A percentile compares a stretch with the other conserved stretches of the same genome.
These are phyloP conservation scores for Drosophila cognata DNA, from an alignment of 2,888 invertebrate genomes.

Conservation along the genomic window DNA sequence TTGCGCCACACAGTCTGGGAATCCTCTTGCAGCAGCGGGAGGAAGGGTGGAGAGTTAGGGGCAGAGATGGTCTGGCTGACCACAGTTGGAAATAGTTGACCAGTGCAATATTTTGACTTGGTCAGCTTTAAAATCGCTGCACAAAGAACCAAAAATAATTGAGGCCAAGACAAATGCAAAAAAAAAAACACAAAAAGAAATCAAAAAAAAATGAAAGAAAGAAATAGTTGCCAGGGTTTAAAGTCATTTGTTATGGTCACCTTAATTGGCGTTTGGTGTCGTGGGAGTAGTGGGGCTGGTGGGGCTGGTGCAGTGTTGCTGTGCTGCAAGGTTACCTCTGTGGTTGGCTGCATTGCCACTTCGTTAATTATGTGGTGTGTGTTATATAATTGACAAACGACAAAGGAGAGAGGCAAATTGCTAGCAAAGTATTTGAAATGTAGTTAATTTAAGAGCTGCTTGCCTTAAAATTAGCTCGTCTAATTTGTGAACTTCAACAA, in stretches of 20 bases:
- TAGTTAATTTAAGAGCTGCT: not conserved
- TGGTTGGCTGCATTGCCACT: constrained; percentile 5
- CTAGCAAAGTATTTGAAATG: not conserved
- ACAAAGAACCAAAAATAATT: constrained; percentile 22
- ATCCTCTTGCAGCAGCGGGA: not conserved
- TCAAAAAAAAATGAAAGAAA: constrained; percentile 1
- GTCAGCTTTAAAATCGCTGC: constrained; percentile 60
- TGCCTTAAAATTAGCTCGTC: not conserved
- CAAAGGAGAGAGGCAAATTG: not conserved
- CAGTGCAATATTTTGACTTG: constrained; percentile 75
- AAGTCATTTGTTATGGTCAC: constrained; percentile 50
- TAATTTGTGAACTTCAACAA: not conserved
- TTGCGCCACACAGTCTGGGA: constrained; percentile 23
- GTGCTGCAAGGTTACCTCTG: constrained; percentile 2
- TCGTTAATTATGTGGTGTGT: constrained; percentile 9
- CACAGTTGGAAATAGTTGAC: constrained; percentile 72
- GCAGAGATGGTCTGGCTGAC: constrained; percentile 29
- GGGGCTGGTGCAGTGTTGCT: not conserved
- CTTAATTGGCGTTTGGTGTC: constrained; percentile 45
- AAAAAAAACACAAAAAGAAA: not conserved
- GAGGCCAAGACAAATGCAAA: constrained; percentile 24
- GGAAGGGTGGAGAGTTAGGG: not conserved
- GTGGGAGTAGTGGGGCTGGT: not conserved
- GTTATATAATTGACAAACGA: constrained; percentile 29
- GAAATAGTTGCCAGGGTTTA: constrained; percentile 10